Evolutionary conservation across 2,113 vertebrate genomes (phyloP).

Genomic region (Girardinichthys multiradiatus): DNA sequence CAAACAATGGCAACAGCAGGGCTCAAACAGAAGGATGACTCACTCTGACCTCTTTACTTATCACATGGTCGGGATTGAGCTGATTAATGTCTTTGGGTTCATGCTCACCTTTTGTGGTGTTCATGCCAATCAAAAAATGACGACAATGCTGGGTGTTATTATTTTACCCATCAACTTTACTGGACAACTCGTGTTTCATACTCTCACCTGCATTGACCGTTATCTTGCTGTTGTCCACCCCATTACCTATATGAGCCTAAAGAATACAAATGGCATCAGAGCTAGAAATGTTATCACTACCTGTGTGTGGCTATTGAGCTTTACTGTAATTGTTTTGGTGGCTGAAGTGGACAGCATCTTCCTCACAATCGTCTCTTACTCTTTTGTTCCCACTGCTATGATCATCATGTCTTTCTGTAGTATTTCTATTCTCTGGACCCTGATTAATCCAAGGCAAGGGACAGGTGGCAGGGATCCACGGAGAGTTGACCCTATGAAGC

Average conservation of each 20-base stretch:
- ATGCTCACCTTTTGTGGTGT: not conserved
- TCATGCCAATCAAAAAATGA: not conserved
- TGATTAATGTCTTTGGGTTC: not conserved
- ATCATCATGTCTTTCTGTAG: not conserved
- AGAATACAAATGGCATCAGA: not conserved
- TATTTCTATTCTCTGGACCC: not conserved
- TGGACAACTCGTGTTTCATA: not conserved
- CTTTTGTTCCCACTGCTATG: not conserved
- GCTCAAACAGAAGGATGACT: not conserved
- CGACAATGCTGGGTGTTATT: not conserved
- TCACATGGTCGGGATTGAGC: not conserved
- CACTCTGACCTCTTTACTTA: not conserved
- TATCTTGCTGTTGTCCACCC: conserved; percentile 12
- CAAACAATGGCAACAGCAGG: not conserved
- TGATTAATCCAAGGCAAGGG: not conserved
- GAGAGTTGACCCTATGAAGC: not conserved
- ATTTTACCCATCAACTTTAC: not conserved
- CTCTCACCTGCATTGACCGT: conserved; percentile 4
- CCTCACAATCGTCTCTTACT: not conserved
- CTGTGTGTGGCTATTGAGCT: not conserved
- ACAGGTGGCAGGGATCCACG: not conserved
- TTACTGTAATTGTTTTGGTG: not conserved
- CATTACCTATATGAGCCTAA: not conserved
- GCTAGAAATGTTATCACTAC: not conserved
- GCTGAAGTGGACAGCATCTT: rapidly evolving